Evolutionary conservation across 1,140 invertebrate species (phyloP).

Genomic region (Sitobion miscanthi): DNA sequence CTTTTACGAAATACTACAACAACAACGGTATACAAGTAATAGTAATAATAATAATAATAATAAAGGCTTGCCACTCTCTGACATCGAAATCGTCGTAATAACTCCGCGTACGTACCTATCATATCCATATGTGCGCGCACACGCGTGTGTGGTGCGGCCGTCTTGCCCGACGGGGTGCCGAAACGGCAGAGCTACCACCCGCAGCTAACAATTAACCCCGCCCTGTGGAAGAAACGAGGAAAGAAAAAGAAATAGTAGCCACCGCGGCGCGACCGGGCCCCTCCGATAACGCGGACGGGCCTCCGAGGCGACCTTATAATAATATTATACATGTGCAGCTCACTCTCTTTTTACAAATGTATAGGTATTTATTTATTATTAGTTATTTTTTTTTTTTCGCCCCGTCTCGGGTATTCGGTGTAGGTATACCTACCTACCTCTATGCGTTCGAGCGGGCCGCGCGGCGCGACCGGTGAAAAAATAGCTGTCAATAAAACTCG

Average conservation of each 20-base stretch:
- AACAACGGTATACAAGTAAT: background rate
- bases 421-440: too few relatives aligned
- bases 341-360: slow-evolving; percentile 25
- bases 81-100: slow-evolving; percentile 29
- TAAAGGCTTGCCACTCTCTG: slow-evolving; percentile 38
- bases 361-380: slow-evolving; percentile 42
- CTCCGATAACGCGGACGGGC: background rate
- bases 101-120: background rate
- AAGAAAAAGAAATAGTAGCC: slow-evolving; percentile 40
- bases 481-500: slow-evolving; percentile 55
- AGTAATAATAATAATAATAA: slow-evolving; percentile 1
- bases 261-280: background rate
- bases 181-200: slow-evolving; percentile 45
- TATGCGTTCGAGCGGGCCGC: background rate
- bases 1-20: slow-evolving; percentile 17
- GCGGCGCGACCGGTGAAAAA: background rate
- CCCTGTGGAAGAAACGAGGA: background rate
- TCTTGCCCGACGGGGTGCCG: slow-evolving; percentile 37
- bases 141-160: background rate
- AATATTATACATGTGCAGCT: too few relatives aligned
- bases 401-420: slow-evolving; percentile 21
- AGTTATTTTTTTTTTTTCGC: background rate
- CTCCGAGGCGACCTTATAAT: background rate
- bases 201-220: slow-evolving; percentile 56
- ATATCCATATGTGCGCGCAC: background rate